These are phyloP conservation scores for Calidris pugnax DNA, from an alignment of 2,113 vertebrate species.

Conservation along the genomic window DNA sequence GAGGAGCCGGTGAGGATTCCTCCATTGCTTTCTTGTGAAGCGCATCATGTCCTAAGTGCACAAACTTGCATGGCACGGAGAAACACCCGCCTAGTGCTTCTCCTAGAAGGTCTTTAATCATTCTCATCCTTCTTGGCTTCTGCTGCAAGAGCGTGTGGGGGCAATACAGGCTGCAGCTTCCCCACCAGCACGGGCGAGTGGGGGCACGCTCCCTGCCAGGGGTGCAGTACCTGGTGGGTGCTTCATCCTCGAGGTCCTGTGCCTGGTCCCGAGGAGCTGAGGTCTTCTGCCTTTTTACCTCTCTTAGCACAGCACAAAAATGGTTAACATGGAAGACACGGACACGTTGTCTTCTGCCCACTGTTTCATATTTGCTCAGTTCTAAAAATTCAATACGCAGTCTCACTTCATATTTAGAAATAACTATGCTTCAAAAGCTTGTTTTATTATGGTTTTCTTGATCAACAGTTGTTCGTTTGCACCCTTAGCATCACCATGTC, in stretches of 20 bases:
- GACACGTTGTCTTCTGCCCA: neutral
- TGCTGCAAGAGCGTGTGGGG: fast-evolving
- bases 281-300: neutral
- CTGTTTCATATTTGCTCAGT: neutral
- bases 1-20: neutral
- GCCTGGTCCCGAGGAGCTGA: neutral
- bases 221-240: neutral
- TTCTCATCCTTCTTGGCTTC: neutral
- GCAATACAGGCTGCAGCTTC: neutral
- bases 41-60: neutral
- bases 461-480: conserved; percentile 4
- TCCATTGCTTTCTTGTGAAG: neutral
- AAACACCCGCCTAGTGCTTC: neutral
- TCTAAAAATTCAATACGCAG: neutral
- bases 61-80: neutral
- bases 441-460: neutral
- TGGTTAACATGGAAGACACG: neutral
- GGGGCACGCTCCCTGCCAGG: neutral
- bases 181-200: fast-evolving
- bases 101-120: neutral
- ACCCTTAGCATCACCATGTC: neutral
- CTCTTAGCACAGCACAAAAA: neutral
- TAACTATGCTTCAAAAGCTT: neutral
- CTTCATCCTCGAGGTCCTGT: neutral
- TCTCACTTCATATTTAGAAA: neutral